Percentiles rank a stretch among this genome's conserved stretches.
Evolutionary conservation across 2,888 invertebrate genomes (phyloP).

Genomic region (Sialis fuliginosa): DNA sequence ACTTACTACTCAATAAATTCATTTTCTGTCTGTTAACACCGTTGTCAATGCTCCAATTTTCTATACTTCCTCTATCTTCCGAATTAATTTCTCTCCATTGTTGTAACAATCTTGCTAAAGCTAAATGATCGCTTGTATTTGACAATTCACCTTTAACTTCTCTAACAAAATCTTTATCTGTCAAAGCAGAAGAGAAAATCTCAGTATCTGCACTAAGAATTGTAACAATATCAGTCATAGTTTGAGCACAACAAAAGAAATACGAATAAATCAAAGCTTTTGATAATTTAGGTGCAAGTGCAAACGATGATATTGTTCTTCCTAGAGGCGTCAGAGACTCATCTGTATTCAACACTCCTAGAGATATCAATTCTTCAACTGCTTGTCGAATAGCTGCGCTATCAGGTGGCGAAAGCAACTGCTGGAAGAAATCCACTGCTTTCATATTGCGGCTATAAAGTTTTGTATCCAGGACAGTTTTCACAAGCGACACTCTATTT

Average conservation of each 20-base stretch:
- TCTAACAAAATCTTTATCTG: constrained; percentile 30
- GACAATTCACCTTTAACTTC: constrained; percentile 31
- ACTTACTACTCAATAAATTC: constrained; percentile 30
- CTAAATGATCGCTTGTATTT: constrained; percentile 41
- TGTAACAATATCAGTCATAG: constrained; percentile 29
- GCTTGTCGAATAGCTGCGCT: constrained; percentile 31
- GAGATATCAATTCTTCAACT: constrained; percentile 36
- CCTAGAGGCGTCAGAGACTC: constrained; percentile 49
- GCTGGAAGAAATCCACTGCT: constrained; percentile 36
- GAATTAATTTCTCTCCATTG: constrained; percentile 27
- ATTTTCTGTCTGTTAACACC: constrained; percentile 33
- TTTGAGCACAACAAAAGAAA: constrained; percentile 33
- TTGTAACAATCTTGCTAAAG: constrained; percentile 34
- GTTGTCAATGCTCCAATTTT: constrained; percentile 26
- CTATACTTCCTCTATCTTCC: constrained; percentile 15
- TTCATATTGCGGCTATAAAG: constrained; percentile 37
- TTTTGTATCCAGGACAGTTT: constrained; percentile 39
- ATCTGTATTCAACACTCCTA: constrained; percentile 33
- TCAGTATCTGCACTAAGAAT: constrained; percentile 30
- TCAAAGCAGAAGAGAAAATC: constrained; percentile 30
- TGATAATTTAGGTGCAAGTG: constrained; percentile 40
- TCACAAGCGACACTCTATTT: constrained; percentile 33
- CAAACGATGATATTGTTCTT: constrained; percentile 29
- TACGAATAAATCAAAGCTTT: constrained; percentile 39
- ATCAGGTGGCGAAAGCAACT: constrained; percentile 43